Conservation (phyloP, 2,113 vertebrate species). For the Triplophysa rosa region DNA sequence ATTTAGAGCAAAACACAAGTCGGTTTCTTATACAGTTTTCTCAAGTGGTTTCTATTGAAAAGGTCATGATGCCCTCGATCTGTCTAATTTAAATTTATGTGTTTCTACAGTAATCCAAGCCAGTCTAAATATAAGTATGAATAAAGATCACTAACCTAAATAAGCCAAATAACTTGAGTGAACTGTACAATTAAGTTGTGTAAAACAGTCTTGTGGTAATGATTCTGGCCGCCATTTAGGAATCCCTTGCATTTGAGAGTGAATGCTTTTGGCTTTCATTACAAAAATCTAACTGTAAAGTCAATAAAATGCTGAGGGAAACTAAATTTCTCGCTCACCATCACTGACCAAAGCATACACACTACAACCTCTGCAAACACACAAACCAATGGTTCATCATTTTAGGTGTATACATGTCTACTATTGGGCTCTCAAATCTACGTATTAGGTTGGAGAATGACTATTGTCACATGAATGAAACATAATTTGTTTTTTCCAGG, state of each 20-base stretch:
- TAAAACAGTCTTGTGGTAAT: not conserved
- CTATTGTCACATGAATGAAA: too few relatives aligned
- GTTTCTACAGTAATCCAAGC: not conserved
- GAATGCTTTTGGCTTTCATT: conserved; percentile 5
- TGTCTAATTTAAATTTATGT: not conserved
- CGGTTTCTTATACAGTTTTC: not conserved
- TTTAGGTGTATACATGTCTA: too few relatives aligned
- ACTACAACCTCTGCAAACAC: not conserved
- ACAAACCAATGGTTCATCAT: not conserved
- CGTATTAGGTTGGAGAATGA: too few relatives aligned
- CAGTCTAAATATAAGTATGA: not conserved
- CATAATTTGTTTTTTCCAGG: too few relatives aligned
- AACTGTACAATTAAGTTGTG: not conserved
- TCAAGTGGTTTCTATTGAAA: not conserved
- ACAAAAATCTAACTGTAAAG: not conserved
- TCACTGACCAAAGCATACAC: not conserved
- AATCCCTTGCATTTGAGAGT: not conserved
- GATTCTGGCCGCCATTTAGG: not conserved
- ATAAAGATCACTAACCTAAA: not conserved
- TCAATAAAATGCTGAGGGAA: conserved; percentile 9
- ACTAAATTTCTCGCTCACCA: not conserved
- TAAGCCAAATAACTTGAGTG: not conserved
- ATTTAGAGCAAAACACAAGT: not conserved
- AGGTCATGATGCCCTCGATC: not conserved
- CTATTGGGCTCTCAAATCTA: too few relatives aligned